Evolutionary conservation across 2,113 vertebrate genomes (phyloP).

Genomic region (Polyodon spathula): DNA sequence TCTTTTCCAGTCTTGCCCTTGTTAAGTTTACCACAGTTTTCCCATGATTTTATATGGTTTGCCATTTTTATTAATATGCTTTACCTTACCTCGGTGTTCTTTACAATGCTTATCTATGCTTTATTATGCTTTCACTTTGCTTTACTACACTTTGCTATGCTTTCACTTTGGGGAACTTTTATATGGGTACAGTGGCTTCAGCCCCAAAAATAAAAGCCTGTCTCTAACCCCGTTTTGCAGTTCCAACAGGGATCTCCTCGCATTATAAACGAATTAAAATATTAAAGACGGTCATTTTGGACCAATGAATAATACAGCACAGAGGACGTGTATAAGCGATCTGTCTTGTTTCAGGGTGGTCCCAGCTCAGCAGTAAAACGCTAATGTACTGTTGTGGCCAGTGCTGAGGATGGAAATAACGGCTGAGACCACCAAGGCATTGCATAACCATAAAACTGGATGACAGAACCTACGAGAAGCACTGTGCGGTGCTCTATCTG

Average conservation of each 20-base stretch:
- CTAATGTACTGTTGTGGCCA: slow-evolving; percentile 56
- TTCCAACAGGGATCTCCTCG: slow-evolving; percentile 45
- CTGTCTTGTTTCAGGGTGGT: slow-evolving; percentile 32
- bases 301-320: slow-evolving; percentile 66
- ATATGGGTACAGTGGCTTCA: too few species aligned
- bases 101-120: too few species aligned
- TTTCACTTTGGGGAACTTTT: too few species aligned
- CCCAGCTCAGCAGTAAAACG: slow-evolving; percentile 53
- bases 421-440: neutral
- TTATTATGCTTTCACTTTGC: too few species aligned
- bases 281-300: slow-evolving; percentile 73
- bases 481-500: too few species aligned
- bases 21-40: too few species aligned
- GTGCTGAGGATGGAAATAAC: slow-evolving; percentile 22
- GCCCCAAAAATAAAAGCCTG: too few species aligned
- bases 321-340: slow-evolving; percentile 51
- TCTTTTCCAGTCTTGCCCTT: too few species aligned
- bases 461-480: neutral
- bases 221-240: slow-evolving; percentile 32
- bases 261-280: slow-evolving; percentile 70
- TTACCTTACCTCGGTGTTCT: too few species aligned
- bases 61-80: too few species aligned
- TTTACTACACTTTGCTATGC: too few species aligned
- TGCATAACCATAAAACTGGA: neutral
- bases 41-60: too few species aligned